Evolutionary conservation across 1,140 invertebrate genomes (phyloP).

Genomic region (Lepidostoma basale): DNA sequence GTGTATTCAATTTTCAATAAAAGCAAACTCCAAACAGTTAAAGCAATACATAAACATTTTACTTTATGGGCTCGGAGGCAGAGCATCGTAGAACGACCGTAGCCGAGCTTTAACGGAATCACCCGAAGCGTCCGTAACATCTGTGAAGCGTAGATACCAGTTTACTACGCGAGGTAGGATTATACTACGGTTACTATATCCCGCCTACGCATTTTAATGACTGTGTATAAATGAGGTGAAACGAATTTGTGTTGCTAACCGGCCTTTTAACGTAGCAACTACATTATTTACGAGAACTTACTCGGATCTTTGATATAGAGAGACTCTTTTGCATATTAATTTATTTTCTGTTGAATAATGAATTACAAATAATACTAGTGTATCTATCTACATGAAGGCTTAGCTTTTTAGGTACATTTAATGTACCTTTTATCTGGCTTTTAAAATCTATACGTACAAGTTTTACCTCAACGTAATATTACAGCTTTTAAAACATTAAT

Average conservation of each 20-base stretch:
- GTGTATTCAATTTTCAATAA: neutral
- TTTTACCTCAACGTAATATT: too few species aligned
- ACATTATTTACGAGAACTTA: neutral
- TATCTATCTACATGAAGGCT: too few species aligned
- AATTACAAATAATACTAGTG: too few species aligned
- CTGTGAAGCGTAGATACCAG: neutral
- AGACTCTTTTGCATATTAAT: too few species aligned
- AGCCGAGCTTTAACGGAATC: neutral
- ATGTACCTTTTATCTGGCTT: too few species aligned
- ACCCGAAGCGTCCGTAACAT: neutral
- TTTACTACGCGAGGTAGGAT: neutral
- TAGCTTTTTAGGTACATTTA: too few species aligned
- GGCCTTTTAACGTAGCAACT: neutral
- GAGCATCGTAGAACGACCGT: neutral
- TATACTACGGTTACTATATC: slow-evolving; percentile 16
- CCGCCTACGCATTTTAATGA: slow-evolving; percentile 3
- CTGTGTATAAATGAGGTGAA: neutral
- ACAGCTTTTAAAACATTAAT: too few species aligned
- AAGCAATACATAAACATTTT: slow-evolving; percentile 3
- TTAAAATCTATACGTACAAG: too few species aligned
- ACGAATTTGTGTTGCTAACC: slow-evolving; percentile 9
- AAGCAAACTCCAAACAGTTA: neutral
- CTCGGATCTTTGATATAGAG: neutral
- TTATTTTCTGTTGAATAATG: too few species aligned
- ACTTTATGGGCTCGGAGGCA: neutral